phyloP scores from a whole-genome alignment of 2,888 invertebrate species.

The Dicranocentrus wangi region DNA sequence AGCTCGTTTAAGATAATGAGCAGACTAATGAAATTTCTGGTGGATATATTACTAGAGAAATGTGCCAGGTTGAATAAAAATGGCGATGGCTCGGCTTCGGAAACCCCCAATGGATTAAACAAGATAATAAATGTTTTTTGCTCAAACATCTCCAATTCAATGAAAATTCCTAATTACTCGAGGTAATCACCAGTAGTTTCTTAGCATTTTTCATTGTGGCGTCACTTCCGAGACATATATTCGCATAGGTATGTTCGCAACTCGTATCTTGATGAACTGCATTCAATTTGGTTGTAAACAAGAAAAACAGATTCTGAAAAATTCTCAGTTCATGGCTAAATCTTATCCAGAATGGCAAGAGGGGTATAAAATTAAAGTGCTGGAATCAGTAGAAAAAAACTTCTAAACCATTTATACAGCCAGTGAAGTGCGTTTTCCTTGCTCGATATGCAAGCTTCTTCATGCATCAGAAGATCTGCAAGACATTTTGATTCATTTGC shows the following conservation, averaged over 20 bases:
- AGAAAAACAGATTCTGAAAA: background rate
- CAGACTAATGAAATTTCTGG: background rate
- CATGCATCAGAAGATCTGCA: background rate
- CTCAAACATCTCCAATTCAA: background rate
- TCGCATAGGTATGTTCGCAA: too few relatives aligned
- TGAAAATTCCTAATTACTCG: background rate
- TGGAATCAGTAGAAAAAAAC: background rate
- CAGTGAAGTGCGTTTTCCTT: background rate
- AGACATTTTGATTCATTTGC: conserved; percentile 18
- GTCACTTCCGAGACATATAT: conserved; percentile 6
- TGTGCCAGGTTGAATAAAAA: background rate
- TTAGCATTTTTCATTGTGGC: background rate
- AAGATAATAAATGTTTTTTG: conserved; percentile 3
- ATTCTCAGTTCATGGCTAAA: background rate
- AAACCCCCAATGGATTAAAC: background rate
- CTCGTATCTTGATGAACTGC: background rate
- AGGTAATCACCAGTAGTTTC: background rate
- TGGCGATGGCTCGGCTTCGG: background rate
- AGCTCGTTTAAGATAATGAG: background rate
- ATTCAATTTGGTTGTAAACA: background rate
- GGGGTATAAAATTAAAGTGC: background rate
- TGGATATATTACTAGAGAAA: background rate
- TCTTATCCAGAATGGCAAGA: background rate
- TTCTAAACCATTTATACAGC: background rate
- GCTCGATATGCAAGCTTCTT: background rate